phyloP scores from a whole-genome alignment of 2,888 invertebrate genomes.

The Bellardia bayeri region DNA sequence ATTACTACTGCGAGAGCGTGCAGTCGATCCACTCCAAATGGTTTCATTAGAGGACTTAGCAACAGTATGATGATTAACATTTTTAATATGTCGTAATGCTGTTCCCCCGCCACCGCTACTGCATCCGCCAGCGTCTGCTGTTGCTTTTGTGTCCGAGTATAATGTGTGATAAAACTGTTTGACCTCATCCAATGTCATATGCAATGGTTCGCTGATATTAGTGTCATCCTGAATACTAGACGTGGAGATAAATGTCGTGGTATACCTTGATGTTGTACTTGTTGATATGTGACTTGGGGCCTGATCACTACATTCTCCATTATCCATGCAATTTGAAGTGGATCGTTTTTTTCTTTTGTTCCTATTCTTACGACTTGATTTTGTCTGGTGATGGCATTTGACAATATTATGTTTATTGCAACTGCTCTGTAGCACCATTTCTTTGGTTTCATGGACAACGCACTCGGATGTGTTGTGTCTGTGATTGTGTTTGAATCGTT shows the following conservation, averaged over 20 bases:
- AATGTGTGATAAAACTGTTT: constrained; percentile 92
- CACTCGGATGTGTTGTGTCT: constrained; percentile 52
- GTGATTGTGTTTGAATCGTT: constrained; percentile 76
- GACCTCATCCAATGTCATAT: constrained; percentile 93
- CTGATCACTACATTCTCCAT: constrained; percentile 77
- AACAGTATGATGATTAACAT: constrained; percentile 74
- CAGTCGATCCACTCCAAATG: constrained; percentile 80
- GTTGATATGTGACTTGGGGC: constrained; percentile 77
- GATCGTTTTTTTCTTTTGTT: constrained; percentile 83
- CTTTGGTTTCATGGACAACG: constrained; percentile 60
- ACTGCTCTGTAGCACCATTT: constrained; percentile 58
- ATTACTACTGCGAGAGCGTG: constrained; percentile 78
- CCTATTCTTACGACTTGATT: constrained; percentile 81
- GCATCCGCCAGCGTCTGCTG: constrained; percentile 84
- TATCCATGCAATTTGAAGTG: constrained; percentile 78
- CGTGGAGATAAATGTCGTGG: constrained; percentile 64
- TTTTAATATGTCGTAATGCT: constrained; percentile 76
- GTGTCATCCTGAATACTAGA: constrained; percentile 82
- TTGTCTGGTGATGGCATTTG: constrained; percentile 76
- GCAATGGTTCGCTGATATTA: constrained; percentile 89
- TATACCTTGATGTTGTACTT: constrained; percentile 85
- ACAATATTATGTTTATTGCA: constrained; percentile 70
- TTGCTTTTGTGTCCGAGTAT: constrained; percentile 87
- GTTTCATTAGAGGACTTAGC: constrained; percentile 82
- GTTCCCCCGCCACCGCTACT: constrained; percentile 80